A percentile compares a stretch with the other conserved stretches of the same genome.
Evolutionary conservation across 2,888 invertebrate genomes (phyloP).

Genomic region (Crossocerus cetratus): DNA sequence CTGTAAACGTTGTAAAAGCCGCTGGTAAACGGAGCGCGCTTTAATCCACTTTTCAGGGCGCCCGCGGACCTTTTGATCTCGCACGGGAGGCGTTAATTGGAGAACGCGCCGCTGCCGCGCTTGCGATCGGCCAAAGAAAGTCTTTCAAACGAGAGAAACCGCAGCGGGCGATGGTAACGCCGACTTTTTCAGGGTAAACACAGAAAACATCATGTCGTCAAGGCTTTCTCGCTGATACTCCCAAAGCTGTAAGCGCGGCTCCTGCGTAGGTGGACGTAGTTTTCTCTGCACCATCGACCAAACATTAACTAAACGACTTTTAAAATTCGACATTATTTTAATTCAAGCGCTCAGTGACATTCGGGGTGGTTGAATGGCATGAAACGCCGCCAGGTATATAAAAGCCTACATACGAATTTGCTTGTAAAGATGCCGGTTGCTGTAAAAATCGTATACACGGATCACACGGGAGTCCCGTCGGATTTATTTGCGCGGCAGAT

Average conservation of each 20-base stretch:
- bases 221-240: no score
- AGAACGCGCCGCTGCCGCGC: conserved; percentile 49
- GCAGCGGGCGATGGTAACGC: conserved; percentile 48
- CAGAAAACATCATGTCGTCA: conserved; percentile 12
- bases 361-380: background rate
- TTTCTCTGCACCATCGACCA: no score
- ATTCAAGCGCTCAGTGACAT: background rate
- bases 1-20: conserved; percentile 56
- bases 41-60: conserved; percentile 63
- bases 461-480: no score
- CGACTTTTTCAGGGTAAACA: conserved; percentile 62
- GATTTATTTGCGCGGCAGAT: no score
- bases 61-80: conserved; percentile 62
- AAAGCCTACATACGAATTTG: background rate
- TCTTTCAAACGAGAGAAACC: conserved; percentile 57
- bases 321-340: conserved; percentile 22
- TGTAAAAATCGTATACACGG: background rate
- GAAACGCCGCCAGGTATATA: no score
- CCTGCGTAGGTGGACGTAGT: no score
- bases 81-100: conserved; percentile 70
- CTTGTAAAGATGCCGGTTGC: background rate
- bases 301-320: conserved; percentile 19
- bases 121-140: conserved; percentile 62
- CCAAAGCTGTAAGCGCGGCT: no score
- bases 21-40: conserved; percentile 53